phyloP scores from a whole-genome alignment of 2,113 vertebrate genomes.

The Cyprinodon tularosa region DNA sequence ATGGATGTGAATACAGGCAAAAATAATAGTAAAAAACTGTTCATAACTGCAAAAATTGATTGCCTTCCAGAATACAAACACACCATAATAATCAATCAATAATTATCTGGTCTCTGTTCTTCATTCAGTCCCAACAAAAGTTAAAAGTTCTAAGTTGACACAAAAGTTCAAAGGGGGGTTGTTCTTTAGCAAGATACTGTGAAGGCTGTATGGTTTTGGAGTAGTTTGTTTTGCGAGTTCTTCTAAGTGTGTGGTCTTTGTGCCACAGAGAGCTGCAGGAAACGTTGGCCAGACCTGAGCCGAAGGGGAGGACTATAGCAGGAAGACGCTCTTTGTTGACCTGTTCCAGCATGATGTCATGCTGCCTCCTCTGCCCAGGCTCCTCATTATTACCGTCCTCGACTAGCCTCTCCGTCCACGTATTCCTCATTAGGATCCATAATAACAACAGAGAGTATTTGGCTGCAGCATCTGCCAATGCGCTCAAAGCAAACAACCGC shows the following conservation, averaged over 20 bases:
- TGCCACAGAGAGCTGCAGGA: constrained; percentile 65
- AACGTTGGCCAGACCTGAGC: constrained; percentile 63
- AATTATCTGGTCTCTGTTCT: neutral
- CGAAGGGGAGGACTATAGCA: constrained; percentile 68
- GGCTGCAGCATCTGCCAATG: constrained; percentile 54
- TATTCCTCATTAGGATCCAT: constrained; percentile 40
- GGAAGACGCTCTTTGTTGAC: constrained; percentile 75
- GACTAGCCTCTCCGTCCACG: constrained; percentile 27
- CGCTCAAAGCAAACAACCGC: constrained; percentile 47
- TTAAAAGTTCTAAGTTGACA: neutral
- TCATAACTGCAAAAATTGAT: neutral
- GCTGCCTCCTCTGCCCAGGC: constrained; percentile 36
- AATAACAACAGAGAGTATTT: constrained; percentile 34
- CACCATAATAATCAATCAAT: neutral
- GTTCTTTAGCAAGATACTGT: neutral
- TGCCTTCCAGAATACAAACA: neutral
- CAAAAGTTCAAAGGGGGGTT: neutral
- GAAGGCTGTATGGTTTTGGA: constrained; percentile 9
- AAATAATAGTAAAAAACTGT: neutral
- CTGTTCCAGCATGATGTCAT: constrained; percentile 74
- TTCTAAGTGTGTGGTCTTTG: constrained; percentile 22
- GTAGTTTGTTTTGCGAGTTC: neutral
- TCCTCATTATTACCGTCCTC: constrained; percentile 42
- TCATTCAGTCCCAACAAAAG: neutral
- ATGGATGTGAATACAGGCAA: neutral